Conservation (phyloP, 2,797 vertebrate genomes). For the Anniella stebbinsi region DNA sequence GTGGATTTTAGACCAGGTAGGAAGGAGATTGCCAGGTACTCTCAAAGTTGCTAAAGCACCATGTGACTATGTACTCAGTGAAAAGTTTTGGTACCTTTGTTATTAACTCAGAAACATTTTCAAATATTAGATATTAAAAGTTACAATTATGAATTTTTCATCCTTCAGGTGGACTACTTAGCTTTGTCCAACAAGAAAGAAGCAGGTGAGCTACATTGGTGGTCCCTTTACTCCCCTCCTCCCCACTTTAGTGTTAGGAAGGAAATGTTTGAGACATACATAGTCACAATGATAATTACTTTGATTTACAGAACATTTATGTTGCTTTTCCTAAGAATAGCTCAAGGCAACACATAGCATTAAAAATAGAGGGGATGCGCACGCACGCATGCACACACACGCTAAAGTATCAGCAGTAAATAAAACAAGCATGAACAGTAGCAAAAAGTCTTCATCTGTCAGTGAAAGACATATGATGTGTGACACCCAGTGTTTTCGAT, state of each 20-base stretch:
- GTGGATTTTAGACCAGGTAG: conserved; percentile 21
- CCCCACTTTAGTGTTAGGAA: too few relatives aligned
- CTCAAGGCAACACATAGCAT: not conserved
- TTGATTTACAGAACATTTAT: not conserved
- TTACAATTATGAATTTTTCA: not conserved
- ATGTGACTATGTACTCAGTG: not conserved
- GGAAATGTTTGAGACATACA: not conserved
- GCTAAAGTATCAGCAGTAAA: not conserved
- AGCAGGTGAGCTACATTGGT: not conserved
- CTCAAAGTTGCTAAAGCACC: not conserved
- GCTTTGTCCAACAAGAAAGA: not conserved
- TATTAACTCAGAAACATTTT: not conserved
- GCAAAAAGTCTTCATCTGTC: not conserved
- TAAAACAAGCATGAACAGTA: not conserved
- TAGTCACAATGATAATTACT: not conserved
- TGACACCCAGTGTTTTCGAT: not conserved
- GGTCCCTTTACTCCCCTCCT: not conserved
- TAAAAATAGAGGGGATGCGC: not conserved
- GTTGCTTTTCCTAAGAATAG: not conserved
- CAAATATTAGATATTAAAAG: not conserved
- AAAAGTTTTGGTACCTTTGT: not conserved
- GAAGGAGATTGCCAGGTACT: conserved; percentile 31
- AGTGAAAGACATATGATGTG: not conserved
- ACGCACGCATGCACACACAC: too few relatives aligned
- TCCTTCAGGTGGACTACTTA: too few relatives aligned